Conservation (phyloP, 2,113 vertebrate species). For the Numenius arquata region DNA sequence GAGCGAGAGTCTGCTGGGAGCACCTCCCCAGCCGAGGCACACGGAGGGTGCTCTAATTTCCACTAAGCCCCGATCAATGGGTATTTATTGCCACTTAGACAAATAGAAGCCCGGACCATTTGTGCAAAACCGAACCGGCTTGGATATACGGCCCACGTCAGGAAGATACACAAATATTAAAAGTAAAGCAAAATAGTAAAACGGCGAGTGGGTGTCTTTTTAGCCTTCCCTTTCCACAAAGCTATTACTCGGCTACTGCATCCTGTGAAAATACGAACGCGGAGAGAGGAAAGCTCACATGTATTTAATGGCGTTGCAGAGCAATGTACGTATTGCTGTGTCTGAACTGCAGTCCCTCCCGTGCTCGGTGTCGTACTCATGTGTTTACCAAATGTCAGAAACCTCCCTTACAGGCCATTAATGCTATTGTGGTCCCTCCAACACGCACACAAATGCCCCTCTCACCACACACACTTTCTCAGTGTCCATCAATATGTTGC, state of each 20-base stretch:
- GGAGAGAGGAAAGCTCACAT: not conserved
- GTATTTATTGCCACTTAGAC: slow-evolving; percentile 64
- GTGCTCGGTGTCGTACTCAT: not conserved
- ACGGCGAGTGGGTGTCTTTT: not conserved
- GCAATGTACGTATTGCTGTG: not conserved
- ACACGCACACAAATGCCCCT: slow-evolving; percentile 22
- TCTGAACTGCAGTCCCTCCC: slow-evolving; percentile 14
- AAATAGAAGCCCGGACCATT: slow-evolving; percentile 49
- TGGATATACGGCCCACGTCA: not conserved
- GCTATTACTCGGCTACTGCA: not conserved
- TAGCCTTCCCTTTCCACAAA: not conserved
- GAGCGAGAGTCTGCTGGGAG: slow-evolving; percentile 41
- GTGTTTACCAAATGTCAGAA: slow-evolving; percentile 53
- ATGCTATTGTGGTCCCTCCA: slow-evolving; percentile 29
- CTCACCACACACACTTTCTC: slow-evolving; percentile 42
- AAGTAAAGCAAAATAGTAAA: not conserved
- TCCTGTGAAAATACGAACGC: slow-evolving; percentile 6
- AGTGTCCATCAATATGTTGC: slow-evolving; percentile 34
- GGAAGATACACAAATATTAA: not conserved
- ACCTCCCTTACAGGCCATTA: slow-evolving; percentile 31
- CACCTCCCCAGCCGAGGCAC: not conserved
- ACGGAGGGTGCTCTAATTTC: slow-evolving; percentile 63
- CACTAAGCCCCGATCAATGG: slow-evolving; percentile 65
- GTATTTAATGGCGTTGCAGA: not conserved
- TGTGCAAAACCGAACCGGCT: not conserved